These are phyloP conservation scores for Stigmatopora argus DNA, from an alignment of 2,113 vertebrate genomes.

Conservation along the genomic window DNA sequence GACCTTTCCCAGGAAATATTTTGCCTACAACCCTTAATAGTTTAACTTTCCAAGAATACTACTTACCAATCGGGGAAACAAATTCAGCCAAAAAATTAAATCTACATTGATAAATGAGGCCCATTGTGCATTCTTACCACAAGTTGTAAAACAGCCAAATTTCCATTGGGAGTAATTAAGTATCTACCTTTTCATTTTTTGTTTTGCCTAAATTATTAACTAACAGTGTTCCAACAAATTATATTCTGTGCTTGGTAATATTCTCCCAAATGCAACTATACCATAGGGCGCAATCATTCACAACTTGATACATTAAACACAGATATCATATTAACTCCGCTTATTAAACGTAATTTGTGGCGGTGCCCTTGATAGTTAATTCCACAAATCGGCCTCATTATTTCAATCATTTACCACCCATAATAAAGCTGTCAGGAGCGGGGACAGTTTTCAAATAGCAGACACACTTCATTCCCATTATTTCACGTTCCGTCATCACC, in stretches of 20 bases:
- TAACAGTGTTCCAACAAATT: not conserved
- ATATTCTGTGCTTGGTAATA: not conserved
- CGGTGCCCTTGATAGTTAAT: not conserved
- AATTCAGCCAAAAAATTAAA: not conserved
- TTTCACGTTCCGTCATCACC: slow-evolving; percentile 25
- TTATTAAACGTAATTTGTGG: slow-evolving; percentile 1
- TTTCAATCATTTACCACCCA: not conserved
- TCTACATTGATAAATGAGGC: not conserved
- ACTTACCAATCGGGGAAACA: not conserved
- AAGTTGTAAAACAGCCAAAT: not conserved
- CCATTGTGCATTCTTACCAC: not conserved
- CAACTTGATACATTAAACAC: slow-evolving; percentile 6
- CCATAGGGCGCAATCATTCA: slow-evolving; percentile 5
- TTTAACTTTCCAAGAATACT: not conserved
- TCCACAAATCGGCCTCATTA: slow-evolving; percentile 1
- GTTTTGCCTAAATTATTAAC: not conserved
- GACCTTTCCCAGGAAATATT: not conserved
- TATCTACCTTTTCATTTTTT: not conserved
- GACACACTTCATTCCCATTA: slow-evolving; percentile 10
- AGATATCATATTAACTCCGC: slow-evolving; percentile 6
- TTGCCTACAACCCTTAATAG: not conserved
- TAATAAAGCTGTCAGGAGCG: slow-evolving; percentile 1
- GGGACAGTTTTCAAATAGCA: slow-evolving; percentile 10
- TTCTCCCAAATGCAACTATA: not conserved
- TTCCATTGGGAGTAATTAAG: not conserved